phyloP scores from a whole-genome alignment of 1,140 invertebrate species.

The Radopholus similis region DNA sequence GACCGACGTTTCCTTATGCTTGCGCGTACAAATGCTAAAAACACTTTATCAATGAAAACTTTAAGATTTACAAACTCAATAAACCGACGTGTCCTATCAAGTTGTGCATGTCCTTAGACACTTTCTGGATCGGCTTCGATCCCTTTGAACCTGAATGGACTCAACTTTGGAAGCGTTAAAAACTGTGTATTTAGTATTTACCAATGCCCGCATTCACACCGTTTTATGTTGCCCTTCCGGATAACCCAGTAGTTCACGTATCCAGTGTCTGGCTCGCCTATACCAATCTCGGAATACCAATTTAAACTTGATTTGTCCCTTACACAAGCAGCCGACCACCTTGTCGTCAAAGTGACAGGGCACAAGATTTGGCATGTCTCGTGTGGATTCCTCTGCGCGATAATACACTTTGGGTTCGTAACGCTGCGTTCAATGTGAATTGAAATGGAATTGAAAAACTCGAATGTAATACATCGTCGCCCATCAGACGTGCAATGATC shows the following conservation, averaged over 20 bases:
- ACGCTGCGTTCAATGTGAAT: no score
- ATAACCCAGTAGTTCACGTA: constrained; percentile 89
- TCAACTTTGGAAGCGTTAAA: not conserved
- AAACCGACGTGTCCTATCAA: no score
- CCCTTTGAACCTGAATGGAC: constrained; percentile 1
- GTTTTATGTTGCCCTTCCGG: constrained; percentile 77
- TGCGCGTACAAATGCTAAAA: no score
- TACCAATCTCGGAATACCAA: constrained; percentile 3
- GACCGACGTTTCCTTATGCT: no score
- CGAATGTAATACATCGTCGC: constrained; percentile 70
- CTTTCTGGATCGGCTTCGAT: constrained; percentile 10
- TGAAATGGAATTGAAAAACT: constrained; percentile 26
- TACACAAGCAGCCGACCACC: constrained; percentile 88
- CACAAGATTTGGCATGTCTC: constrained; percentile 79
- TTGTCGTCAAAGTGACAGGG: constrained; percentile 81
- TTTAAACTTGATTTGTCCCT: constrained; percentile 38
- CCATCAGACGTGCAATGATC: constrained; percentile 75
- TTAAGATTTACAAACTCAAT: no score
- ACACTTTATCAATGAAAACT: no score
- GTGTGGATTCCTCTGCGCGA: constrained; percentile 71
- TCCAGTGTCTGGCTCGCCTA: constrained; percentile 79
- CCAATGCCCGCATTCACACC: constrained; percentile 73
- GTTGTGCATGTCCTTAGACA: not conserved
- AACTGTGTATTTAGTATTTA: constrained; percentile 70
- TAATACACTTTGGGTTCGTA: constrained; percentile 60